Percentiles rank a stretch among this genome's conserved stretches.
Conservation (phyloP, 2,797 vertebrate species). For the Margarornis squamiger region DNA sequence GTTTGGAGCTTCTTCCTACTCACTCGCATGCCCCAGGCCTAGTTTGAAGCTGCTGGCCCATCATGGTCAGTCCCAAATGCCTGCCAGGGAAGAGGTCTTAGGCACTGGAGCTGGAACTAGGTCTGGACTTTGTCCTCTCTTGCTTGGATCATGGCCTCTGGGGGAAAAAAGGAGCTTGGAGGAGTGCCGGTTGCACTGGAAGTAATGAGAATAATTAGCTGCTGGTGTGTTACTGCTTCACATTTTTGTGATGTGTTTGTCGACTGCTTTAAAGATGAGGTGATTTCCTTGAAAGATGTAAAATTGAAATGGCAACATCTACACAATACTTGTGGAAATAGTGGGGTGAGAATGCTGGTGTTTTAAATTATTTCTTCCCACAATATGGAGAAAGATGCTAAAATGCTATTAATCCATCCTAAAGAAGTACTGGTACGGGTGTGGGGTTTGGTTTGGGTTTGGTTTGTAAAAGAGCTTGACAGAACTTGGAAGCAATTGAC, state of each 20-base stretch:
- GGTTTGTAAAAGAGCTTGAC: background rate
- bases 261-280: background rate
- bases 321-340: background rate
- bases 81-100: background rate
- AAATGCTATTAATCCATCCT: background rate
- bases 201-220: background rate
- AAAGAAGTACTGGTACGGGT: background rate
- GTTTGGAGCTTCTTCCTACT: background rate
- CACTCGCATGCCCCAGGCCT: background rate
- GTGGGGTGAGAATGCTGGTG: background rate
- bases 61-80: background rate
- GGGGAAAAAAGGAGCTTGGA: background rate
- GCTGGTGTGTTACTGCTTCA: background rate
- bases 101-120: background rate
- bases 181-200: background rate
- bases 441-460: background rate
- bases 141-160: background rate
- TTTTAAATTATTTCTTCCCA: background rate
- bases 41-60: background rate
- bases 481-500: background rate
- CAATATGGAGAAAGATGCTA: background rate
- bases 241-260: background rate
- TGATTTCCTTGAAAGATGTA: background rate
- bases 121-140: background rate
- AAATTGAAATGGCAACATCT: background rate